Conservation (phyloP, 2,888 invertebrate species). For the Asteroscopus sphinx region DNA sequence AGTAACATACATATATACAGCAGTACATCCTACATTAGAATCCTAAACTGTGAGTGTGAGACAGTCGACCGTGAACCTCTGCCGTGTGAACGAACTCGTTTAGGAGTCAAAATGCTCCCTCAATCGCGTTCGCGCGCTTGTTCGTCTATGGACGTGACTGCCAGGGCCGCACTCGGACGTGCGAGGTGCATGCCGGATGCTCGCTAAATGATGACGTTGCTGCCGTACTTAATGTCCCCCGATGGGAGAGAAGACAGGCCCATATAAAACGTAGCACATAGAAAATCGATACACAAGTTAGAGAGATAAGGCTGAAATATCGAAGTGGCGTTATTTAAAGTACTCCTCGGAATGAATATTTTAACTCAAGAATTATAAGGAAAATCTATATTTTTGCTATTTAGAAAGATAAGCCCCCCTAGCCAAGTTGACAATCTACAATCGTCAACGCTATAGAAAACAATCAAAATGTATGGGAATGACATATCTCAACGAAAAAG, state of each 20-base stretch:
- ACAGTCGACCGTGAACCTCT: slow-evolving; percentile 56
- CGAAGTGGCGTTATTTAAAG: slow-evolving; percentile 1
- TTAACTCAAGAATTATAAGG: too few relatives aligned
- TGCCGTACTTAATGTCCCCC: slow-evolving; percentile 45
- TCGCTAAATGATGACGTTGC: slow-evolving; percentile 50
- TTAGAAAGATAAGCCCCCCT: too few relatives aligned
- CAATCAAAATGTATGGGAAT: too few relatives aligned
- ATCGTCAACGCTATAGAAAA: too few relatives aligned
- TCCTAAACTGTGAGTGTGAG: slow-evolving; percentile 42
- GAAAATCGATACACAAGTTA: slow-evolving; percentile 35
- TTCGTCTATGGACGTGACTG: slow-evolving; percentile 78
- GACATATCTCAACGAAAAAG: too few relatives aligned
- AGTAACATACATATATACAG: slow-evolving; percentile 33
- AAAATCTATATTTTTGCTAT: too few relatives aligned
- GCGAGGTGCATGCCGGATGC: slow-evolving; percentile 52
- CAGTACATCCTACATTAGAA: slow-evolving; percentile 51
- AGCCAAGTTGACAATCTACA: too few relatives aligned
- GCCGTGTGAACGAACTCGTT: slow-evolving; percentile 82
- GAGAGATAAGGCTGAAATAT: slow-evolving; percentile 14
- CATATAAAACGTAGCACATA: slow-evolving; percentile 36
- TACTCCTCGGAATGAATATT: background rate
- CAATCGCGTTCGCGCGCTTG: slow-evolving; percentile 66
- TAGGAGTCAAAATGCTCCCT: slow-evolving; percentile 82
- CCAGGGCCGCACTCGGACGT: slow-evolving; percentile 57
- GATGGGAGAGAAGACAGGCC: slow-evolving; percentile 38